These are phyloP conservation scores for Saccostrea glomerata DNA, from an alignment of 1,140 invertebrate genomes.

Conservation along the genomic window DNA sequence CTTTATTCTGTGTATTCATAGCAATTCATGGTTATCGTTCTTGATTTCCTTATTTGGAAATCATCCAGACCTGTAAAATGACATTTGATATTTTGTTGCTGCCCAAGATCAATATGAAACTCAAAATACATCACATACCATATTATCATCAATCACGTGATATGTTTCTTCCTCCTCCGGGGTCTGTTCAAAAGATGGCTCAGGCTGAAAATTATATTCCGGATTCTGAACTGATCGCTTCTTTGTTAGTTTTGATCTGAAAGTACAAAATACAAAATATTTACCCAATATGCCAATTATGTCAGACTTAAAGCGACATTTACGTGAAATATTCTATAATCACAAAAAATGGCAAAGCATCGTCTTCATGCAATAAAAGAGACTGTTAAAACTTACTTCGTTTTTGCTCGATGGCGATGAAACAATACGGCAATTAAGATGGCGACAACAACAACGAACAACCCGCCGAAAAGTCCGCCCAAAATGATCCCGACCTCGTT, in stretches of 20 bases:
- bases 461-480: background rate
- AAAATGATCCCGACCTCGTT: slow-evolving; percentile 9
- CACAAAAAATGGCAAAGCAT: too few species aligned
- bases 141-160: slow-evolving; percentile 23
- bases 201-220: slow-evolving; percentile 13
- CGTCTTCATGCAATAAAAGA: too few species aligned
- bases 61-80: too few species aligned
- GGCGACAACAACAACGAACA: slow-evolving; percentile 1
- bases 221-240: slow-evolving; percentile 22
- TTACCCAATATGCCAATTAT: background rate
- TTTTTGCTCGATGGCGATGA: background rate
- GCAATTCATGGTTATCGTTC: too few species aligned
- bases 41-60: too few species aligned
- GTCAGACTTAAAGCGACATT: background rate
- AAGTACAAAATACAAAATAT: background rate
- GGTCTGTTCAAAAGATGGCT: background rate
- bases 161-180: background rate
- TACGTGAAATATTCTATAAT: too few species aligned
- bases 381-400: background rate
- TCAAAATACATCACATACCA: background rate
- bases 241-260: background rate
- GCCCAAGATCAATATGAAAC: too few species aligned
- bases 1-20: too few species aligned
- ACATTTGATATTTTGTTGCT: too few species aligned
- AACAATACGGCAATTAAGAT: background rate